Evolutionary conservation across 23 tunicate species (phyloP), one percentile per base, ranked within the genome.

Genomic region (Styela clava): DNA sequence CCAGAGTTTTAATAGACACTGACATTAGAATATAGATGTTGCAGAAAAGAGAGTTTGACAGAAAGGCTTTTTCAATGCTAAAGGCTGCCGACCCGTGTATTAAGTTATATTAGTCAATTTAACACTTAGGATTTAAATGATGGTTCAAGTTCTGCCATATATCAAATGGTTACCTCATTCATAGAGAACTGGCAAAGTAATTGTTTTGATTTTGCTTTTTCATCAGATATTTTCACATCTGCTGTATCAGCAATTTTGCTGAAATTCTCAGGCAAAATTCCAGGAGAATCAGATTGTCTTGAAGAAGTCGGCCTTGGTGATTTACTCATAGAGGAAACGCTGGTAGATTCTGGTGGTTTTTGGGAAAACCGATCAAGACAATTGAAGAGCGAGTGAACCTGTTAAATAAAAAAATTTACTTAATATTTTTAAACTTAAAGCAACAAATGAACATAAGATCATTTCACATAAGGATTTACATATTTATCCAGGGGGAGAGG

Each of bases 111-210:
- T n/a, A n/a, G n/a, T n/a, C n/a, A n/a, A n/a, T n/a, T n/a, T n/a
- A n/a, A n/a, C n/a, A n/a, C n/a, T n/a, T n/a, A n/a, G n/a, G n/a
- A n/a, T n/a, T n/a, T n/a, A n/a, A n/a, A n/a, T n/a, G n/a, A n/a
- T n/a, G n/a, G n/a, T n/a, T n/a, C n/a, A n/a, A n/a, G n/a, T n/a
- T n/a, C n/a, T n/a, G n/a, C n/a, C n/a, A n/a, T n/a, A n/a, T n/a
- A n/a, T n/a, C n/a, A n/a, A n/a, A n/a, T n/a, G n/a, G n/a, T n/a
- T 35, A 90, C 96, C 73, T 90, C 80, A 72, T 90, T 93, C 52
- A 93, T 81, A 2, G 72, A 62, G 29, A 91, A 91, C 27, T 86
- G 92, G 61, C 97, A 91, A 12, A 70, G 79, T 22, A 91, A 73
- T 74, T 79, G 83, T 36, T 91, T 91, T 1, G 97, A 91, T 25